phyloP scores from a whole-genome alignment of 2,888 invertebrate genomes.

The Graphium colonna region DNA sequence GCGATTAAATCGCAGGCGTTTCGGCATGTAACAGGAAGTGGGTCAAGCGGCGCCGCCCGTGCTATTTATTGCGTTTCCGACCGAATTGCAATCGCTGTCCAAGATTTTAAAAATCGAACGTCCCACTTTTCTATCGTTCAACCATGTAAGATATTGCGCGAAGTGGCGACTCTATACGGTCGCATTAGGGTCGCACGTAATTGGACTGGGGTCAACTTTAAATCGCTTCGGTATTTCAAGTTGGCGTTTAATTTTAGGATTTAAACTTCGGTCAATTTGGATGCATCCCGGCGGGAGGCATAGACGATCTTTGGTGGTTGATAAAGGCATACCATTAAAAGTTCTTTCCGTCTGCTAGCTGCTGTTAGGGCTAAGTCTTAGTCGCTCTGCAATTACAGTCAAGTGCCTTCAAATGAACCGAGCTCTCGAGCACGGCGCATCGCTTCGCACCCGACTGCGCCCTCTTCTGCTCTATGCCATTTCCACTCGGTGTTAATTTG shows the following conservation, averaged over 20 bases:
- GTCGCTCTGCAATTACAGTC: conserved; percentile 77
- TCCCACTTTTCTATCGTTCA: conserved; percentile 1
- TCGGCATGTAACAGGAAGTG: conserved; percentile 77
- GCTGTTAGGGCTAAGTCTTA: conserved; percentile 68
- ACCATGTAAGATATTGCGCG: neutral
- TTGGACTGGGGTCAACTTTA: too few relatives aligned
- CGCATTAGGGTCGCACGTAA: neutral
- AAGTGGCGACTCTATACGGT: neutral
- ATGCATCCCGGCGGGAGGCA: conserved; percentile 30
- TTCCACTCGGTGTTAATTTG: conserved; percentile 62
- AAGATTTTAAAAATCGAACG: conserved; percentile 29
- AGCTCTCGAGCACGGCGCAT: conserved; percentile 78
- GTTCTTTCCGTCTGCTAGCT: conserved; percentile 68
- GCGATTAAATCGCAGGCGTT: conserved; percentile 77
- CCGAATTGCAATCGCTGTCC: conserved; percentile 66
- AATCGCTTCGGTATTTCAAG: too few relatives aligned
- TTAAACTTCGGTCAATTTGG: neutral
- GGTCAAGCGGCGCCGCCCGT: conserved; percentile 73
- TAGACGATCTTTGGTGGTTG: conserved; percentile 39
- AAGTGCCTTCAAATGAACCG: conserved; percentile 78
- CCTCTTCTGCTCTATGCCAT: conserved; percentile 53
- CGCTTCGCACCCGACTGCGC: conserved; percentile 65
- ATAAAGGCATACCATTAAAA: conserved; percentile 70
- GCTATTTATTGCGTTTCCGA: conserved; percentile 75
- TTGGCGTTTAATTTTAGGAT: neutral